These are phyloP conservation scores for Penaeus japonicus DNA, from an alignment of 1,140 invertebrate species.

Conservation along the genomic window DNA sequence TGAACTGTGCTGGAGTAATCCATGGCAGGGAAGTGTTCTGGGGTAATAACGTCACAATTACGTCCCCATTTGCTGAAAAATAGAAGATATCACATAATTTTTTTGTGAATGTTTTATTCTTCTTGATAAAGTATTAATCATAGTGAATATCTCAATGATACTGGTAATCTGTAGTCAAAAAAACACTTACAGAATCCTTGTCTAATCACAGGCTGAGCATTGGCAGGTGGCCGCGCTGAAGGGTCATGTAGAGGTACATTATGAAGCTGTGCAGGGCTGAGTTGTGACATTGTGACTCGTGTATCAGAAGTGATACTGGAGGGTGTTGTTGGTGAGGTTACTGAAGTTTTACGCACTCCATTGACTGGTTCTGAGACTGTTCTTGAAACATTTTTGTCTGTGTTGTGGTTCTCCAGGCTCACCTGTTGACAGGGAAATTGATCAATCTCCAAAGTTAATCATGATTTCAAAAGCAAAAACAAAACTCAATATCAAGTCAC, in stretches of 20 bases:
- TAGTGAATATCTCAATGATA: no score
- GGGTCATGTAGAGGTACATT: slow-evolving; percentile 44
- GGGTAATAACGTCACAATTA: slow-evolving; percentile 88
- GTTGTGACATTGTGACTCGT: slow-evolving; percentile 38
- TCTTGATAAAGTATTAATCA: no score
- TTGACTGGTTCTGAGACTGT: slow-evolving; percentile 36
- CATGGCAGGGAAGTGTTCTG: slow-evolving; percentile 89
- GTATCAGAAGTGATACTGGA: background rate
- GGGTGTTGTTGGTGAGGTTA: slow-evolving; percentile 6
- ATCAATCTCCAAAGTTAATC: no score
- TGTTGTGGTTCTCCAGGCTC: slow-evolving; percentile 20
- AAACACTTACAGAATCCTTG: slow-evolving; percentile 39
- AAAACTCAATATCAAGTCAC: no score
- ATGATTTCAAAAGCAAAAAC: no score
- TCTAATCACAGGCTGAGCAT: slow-evolving; percentile 36
- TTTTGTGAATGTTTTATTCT: no score
- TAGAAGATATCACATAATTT: no score
- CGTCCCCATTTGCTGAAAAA: slow-evolving; percentile 83
- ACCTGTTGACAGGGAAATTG: background rate
- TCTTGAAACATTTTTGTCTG: slow-evolving; percentile 9
- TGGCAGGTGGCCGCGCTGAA: slow-evolving; percentile 7
- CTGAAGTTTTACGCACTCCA: slow-evolving; percentile 23
- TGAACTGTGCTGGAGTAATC: slow-evolving; percentile 89
- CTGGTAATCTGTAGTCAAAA: no score
- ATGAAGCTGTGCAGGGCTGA: slow-evolving; percentile 43